Conservation (phyloP, 2,797 vertebrate genomes). For the Hemitrygon akajei region DNA sequence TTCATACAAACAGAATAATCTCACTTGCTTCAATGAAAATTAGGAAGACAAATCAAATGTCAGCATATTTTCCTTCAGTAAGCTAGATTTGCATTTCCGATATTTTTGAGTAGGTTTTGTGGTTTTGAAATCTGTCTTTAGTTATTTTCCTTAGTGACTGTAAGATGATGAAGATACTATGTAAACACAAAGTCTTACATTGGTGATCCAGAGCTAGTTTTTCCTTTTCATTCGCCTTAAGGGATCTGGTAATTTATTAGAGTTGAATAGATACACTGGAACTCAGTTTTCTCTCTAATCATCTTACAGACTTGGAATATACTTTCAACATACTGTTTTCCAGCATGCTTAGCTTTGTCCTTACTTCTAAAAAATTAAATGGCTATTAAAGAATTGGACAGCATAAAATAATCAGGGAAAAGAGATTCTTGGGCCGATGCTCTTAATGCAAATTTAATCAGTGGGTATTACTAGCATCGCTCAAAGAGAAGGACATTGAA, state of each 20-base stretch:
- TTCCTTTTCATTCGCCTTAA: background rate
- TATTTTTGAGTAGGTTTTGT: background rate
- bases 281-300: background rate
- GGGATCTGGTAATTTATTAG: background rate
- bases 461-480: background rate
- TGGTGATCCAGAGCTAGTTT: background rate
- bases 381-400: background rate
- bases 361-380: background rate
- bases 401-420: background rate
- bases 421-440: background rate
- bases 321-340: background rate
- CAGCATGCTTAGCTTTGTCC: background rate
- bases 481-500: background rate
- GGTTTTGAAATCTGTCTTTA: too few species aligned
- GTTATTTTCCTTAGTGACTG: background rate
- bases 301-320: background rate
- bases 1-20: background rate
- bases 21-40: conserved; percentile 6
- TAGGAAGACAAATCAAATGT: background rate
- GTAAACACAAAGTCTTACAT: background rate
- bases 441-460: background rate
- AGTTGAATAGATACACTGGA: background rate
- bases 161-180: background rate
- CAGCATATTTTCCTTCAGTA: too few species aligned
- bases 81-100: background rate